Evolutionary conservation across 2,888 invertebrate genomes (phyloP), one percentile per base, ranked within the genome.

Genomic region (Drosophila mettleri): DNA sequence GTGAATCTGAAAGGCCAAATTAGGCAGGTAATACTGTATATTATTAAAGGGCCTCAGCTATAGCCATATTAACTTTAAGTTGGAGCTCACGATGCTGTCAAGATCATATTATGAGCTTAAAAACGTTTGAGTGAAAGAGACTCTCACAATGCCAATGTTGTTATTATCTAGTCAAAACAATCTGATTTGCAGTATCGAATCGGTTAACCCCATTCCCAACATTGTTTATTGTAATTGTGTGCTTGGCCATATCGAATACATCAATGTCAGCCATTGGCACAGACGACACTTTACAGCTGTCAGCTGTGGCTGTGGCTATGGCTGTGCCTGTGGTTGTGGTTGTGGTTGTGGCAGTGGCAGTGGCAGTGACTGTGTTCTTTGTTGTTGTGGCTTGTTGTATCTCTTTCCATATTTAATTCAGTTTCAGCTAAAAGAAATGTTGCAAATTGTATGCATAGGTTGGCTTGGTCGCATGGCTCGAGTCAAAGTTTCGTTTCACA

Each of bases 221-320:
- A 76, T 83, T 81, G 83, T 76, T 73, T 69, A 71, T 83, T 78
- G 69, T 55, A 67, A 82, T 85, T 68, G 83, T 70, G 72, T 70
- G 72, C 31, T 67, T 61, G 49, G 77, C 43, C 62, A 14, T 68
- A 72, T 66, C 68, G 76, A 85, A 84, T 84, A 64, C 87, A 73
- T 84, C 84, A 84, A 75, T 84, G 88, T 88, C 84, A 84, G 38
- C 45, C 69, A 62, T 61, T 69, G 82, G 62, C 74, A 78, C 69
- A 60, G 55, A 86, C 80, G 74, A 83, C 86, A 88, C 86, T 83
- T 88, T 83, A 86, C 87, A 84, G 78, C 78, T 69, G 87, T 81
- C 87, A 70, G 55, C 34, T 54, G 34, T 38, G 61, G 0, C 52
- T 27, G 31, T 29, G 16, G 4, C 12, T 41, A 2, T 22, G 22